Evolutionary conservation across 35 echinoderm and acorn worm species (phyloP), one percentile per base, ranked within the genome.

Genomic region (Lytechinus variegatus): DNA sequence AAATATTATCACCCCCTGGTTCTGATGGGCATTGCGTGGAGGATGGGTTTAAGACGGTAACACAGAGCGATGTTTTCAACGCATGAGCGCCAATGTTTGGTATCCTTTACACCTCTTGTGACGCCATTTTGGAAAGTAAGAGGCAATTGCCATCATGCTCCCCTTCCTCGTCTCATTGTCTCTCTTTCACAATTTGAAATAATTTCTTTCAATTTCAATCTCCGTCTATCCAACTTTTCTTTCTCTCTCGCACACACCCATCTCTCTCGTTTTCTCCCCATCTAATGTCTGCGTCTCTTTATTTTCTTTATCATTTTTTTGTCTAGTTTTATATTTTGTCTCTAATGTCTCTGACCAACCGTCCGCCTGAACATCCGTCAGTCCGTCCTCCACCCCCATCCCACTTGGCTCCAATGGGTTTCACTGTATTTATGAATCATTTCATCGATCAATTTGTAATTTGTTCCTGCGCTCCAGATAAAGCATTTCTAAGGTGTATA

Each of bases 1-100:
- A 90, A 90, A 90, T 90, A 90, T 90, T 90, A 90, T 90, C 88
- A 90, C 52, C 88, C 29, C 52, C n/a, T 44, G 88, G 24, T 52
- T 54, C 28, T 12, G 52, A 90, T 44, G 16, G 29, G 28, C 29
- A 90, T 19, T 21, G 88, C 88, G 52, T 44, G 29, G 29, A 90
- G 29, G 16, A 90, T 4, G 14, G 88, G 52, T 4, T 44, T 5
- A 90, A 54, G 52, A n/a, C 14, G 52, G 88, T 90, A 90, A 90
- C 88, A 44, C 24, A 90, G 33, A 90, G 8, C 52, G 88, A 54
- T 90, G 88, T 90, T 19, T 58, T 90, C 12, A 90, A 90, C 88
- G 88, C 88, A 90, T 90, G 88, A 90, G 88, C 29, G 33, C 28
- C 88, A 90, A 52, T 90, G 88, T 90, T 44, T 90, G 11, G 11